These are phyloP conservation scores for Caenorhabditis inopinata DNA, from an alignment of 1,140 invertebrate species.

Conservation along the genomic window DNA sequence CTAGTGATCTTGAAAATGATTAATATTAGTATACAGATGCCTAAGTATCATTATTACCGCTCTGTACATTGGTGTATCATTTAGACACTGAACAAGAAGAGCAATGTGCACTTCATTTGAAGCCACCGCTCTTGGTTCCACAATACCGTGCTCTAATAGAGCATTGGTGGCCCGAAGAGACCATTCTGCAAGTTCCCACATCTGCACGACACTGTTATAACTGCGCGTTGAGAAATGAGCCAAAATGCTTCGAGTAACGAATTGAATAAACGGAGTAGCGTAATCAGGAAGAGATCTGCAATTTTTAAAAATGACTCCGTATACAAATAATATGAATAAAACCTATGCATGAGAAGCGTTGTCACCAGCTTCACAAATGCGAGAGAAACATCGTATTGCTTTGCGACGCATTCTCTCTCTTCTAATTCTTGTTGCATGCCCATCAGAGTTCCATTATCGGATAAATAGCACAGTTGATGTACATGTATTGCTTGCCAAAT, in stretches of 20 bases:
- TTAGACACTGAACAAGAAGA: conserved; percentile 13
- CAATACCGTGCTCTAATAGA: neutral
- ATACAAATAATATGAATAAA: neutral
- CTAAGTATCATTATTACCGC: neutral
- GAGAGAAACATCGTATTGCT: neutral
- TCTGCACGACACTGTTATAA: conserved; percentile 34
- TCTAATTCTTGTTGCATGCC: conserved; percentile 34
- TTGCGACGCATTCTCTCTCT: conserved; percentile 29
- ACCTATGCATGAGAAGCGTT: conserved; percentile 28
- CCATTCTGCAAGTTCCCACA: conserved; percentile 40
- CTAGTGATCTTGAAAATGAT: neutral
- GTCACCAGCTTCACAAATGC: conserved; percentile 31
- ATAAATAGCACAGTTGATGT: neutral
- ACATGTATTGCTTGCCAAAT: neutral
- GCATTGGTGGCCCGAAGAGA: neutral
- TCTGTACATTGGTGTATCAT: conserved; percentile 39
- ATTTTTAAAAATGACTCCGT: neutral
- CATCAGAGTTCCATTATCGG: neutral
- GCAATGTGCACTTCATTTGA: conserved; percentile 5
- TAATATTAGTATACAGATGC: neutral
- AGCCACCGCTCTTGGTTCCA: conserved; percentile 11
- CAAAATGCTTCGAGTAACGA: conserved; percentile 7
- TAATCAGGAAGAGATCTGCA: conserved; percentile 17
- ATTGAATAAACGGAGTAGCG: conserved; percentile 32
- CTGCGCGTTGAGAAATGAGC: neutral